These are phyloP conservation scores for Bugula neritina DNA, from an alignment of 2,888 invertebrate species.

Conservation along the genomic window DNA sequence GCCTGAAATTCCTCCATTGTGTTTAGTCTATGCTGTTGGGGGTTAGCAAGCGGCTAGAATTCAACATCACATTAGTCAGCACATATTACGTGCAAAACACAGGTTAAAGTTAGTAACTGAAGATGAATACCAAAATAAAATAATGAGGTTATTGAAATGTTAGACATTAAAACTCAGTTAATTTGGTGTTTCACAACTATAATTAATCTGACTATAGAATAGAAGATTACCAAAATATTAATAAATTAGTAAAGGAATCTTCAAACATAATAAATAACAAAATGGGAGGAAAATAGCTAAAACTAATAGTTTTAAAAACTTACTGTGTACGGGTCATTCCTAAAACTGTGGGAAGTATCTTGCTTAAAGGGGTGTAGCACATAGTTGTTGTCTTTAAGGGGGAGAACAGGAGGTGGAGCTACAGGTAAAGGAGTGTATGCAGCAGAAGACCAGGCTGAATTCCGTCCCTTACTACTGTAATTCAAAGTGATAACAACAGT, in stretches of 20 bases:
- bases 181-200: background rate
- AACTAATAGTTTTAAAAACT: no score
- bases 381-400: slow-evolving; percentile 1
- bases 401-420: slow-evolving; percentile 9
- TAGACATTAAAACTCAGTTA: no score
- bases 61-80: background rate
- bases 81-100: background rate
- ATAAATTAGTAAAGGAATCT: no score
- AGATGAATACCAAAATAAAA: no score
- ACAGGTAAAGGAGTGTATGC: slow-evolving; percentile 14
- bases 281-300: no score
- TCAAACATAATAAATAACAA: no score
- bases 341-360: background rate
- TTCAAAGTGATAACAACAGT: no score
- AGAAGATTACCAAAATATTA: no score
- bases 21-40: background rate
- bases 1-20: slow-evolving; percentile 21
- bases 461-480: background rate
- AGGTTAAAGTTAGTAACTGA: no score
- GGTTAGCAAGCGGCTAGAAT: background rate
- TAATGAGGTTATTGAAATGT: no score
- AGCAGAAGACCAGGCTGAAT: background rate
- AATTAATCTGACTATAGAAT: background rate
- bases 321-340: background rate
- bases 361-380: slow-evolving; percentile 11